Percentiles rank a stretch among this genome's conserved stretches.
These are phyloP conservation scores for Himalopsyche anomala DNA, from an alignment of 2,888 invertebrate genomes.

Conservation along the genomic window DNA sequence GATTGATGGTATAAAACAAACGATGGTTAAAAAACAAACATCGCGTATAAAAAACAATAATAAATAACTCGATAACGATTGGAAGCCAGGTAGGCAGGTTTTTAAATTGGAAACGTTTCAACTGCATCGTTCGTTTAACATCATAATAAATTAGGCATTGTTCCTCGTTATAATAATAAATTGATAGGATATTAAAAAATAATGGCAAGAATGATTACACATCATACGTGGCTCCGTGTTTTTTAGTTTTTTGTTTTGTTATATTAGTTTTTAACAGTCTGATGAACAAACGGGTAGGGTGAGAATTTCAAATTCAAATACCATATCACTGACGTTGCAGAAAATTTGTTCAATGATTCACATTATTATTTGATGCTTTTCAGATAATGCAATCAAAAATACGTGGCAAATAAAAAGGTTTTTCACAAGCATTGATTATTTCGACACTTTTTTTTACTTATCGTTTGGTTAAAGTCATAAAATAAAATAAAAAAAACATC, in stretches of 20 bases:
- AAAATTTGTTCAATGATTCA: slow-evolving; percentile 15
- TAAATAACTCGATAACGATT: slow-evolving; percentile 49
- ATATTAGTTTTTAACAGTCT: slow-evolving; percentile 36
- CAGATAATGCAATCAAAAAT: too few species aligned
- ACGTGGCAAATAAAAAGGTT: too few species aligned
- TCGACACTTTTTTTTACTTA: too few species aligned
- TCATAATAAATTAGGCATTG: slow-evolving; percentile 63
- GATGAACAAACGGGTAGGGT: not conserved
- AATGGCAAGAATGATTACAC: slow-evolving; percentile 38
- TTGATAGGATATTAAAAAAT: slow-evolving; percentile 59
- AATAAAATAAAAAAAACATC: too few species aligned
- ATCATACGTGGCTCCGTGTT: slow-evolving; percentile 31
- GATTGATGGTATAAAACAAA: slow-evolving; percentile 45
- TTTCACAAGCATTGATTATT: too few species aligned
- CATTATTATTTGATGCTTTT: not conserved
- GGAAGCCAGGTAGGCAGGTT: slow-evolving; percentile 52
- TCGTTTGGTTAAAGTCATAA: too few species aligned
- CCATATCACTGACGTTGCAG: not conserved
- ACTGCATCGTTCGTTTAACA: slow-evolving; percentile 61
- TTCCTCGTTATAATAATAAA: slow-evolving; percentile 59
- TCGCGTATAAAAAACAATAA: slow-evolving; percentile 27
- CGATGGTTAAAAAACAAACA: slow-evolving; percentile 34
- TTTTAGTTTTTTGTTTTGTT: not conserved
- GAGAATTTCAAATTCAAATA: slow-evolving; percentile 5
- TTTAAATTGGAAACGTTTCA: slow-evolving; percentile 60